These are phyloP conservation scores for Sinohyriopsis cumingii DNA, from an alignment of 2,888 invertebrate species.

Conservation along the genomic window DNA sequence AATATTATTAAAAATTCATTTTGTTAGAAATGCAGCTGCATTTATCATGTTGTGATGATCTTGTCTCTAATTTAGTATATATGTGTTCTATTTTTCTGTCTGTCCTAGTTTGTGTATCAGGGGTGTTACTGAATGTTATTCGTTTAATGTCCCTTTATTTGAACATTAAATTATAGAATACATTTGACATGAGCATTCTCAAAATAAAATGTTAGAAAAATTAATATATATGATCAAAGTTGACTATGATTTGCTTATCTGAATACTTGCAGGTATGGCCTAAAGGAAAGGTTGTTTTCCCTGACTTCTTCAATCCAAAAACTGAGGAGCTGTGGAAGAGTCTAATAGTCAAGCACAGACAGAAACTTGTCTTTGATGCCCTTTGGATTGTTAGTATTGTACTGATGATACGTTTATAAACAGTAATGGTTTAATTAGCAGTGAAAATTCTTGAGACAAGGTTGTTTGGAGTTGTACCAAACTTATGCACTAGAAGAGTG, in stretches of 20 bases:
- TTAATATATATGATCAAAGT: background rate
- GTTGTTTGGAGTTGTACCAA: background rate
- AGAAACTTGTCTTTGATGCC: slow-evolving; percentile 58
- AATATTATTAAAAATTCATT: no score
- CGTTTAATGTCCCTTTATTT: no score
- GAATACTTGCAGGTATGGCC: slow-evolving; percentile 59
- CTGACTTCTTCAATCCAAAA: slow-evolving; percentile 60
- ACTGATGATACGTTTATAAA: background rate
- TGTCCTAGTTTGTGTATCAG: no score
- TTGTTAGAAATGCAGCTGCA: no score
- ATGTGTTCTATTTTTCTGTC: no score
- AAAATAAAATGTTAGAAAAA: background rate
- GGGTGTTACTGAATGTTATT: no score
- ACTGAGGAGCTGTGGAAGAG: slow-evolving; percentile 53
- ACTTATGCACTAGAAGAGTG: no score
- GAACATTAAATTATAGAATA: no score
- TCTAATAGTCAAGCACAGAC: slow-evolving; percentile 47
- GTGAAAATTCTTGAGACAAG: background rate
- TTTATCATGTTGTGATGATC: no score
- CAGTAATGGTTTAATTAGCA: background rate
- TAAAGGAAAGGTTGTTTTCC: slow-evolving; percentile 60
- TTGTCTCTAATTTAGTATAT: no score
- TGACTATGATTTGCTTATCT: slow-evolving; percentile 1
- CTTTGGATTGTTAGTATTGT: slow-evolving; percentile 64
- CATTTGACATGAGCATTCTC: background rate